These are phyloP conservation scores for Orientallactaga sibirica DNA, from an alignment of 2,797 vertebrate genomes.

Conservation along the genomic window DNA sequence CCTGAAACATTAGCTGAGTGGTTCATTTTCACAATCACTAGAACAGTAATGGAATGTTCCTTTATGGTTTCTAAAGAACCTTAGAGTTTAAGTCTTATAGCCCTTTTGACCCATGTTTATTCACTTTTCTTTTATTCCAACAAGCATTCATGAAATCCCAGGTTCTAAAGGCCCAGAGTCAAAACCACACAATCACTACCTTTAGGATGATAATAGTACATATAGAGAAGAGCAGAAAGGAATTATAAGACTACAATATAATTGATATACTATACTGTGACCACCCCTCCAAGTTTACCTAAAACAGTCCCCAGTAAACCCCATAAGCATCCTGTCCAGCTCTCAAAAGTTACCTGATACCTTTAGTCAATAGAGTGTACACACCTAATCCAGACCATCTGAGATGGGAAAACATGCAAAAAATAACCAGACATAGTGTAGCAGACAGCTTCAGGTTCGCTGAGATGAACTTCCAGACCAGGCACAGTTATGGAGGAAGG, in stretches of 20 bases:
- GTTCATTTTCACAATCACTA: neutral
- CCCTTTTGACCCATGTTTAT: neutral
- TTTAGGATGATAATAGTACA: neutral
- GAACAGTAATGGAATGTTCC: fast-evolving
- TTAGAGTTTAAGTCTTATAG: neutral
- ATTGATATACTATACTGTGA: neutral
- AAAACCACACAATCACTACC: neutral
- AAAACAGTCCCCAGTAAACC: neutral
- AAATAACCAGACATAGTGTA: neutral
- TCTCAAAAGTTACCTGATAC: neutral
- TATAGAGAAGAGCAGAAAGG: neutral
- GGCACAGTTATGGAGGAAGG: no score
- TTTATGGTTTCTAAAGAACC: neutral
- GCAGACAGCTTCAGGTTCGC: no score
- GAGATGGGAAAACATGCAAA: neutral
- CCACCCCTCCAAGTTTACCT: neutral
- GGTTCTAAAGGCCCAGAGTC: neutral
- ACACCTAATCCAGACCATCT: neutral
- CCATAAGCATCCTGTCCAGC: no score
- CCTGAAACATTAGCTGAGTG: neutral
- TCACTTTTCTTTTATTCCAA: neutral
- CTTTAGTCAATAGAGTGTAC: neutral
- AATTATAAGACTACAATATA: neutral
- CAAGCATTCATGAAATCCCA: neutral
- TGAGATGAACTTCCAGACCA: no score